Evolutionary conservation across 53 echinoderm and acorn worm genomes (phyloP).

Genomic region (Astropecten irregularis): DNA sequence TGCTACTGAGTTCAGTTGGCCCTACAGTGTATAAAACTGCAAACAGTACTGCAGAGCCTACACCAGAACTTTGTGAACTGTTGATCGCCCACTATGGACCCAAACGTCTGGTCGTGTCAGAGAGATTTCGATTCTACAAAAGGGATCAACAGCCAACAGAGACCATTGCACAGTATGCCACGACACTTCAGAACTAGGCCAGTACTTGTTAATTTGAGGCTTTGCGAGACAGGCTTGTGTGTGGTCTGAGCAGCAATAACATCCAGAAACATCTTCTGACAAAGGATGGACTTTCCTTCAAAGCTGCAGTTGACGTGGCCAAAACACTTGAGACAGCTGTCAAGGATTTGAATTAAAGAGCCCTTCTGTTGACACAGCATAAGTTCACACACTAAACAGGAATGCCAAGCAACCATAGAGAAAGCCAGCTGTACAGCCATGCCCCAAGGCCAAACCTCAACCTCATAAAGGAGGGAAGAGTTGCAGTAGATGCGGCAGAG

Average conservation of each 20-base stretch:
- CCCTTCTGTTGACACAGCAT: too few relatives aligned
- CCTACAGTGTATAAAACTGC: conserved; percentile 8
- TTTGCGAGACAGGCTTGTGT: conserved; percentile 24
- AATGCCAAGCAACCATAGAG: neutral
- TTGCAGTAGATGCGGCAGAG: neutral
- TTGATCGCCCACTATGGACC: conserved; percentile 13
- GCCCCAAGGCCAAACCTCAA: neutral
- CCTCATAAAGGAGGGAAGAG: neutral
- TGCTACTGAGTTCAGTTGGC: conserved; percentile 4
- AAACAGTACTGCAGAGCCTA: conserved; percentile 18
- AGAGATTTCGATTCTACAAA: conserved; percentile 23
- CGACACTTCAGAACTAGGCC: conserved; percentile 15
- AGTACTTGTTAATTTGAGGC: conserved; percentile 39
- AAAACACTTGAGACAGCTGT: conserved; percentile 7
- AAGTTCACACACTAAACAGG: neutral
- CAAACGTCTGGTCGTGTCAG: conserved; percentile 5
- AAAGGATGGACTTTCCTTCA: conserved; percentile 10
- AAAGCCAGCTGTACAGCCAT: neutral
- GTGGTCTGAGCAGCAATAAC: neutral
- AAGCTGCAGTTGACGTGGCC: conserved; percentile 3
- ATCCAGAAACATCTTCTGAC: conserved; percentile 13
- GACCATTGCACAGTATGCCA: conserved; percentile 4
- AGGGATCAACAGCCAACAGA: conserved; percentile 2
- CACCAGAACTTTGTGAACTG: neutral
- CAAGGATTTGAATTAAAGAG: neutral